Percentiles rank a stretch among this genome's conserved stretches.
phyloP scores from a whole-genome alignment of 2,797 vertebrate species.

The Notolabrus celidotus region DNA sequence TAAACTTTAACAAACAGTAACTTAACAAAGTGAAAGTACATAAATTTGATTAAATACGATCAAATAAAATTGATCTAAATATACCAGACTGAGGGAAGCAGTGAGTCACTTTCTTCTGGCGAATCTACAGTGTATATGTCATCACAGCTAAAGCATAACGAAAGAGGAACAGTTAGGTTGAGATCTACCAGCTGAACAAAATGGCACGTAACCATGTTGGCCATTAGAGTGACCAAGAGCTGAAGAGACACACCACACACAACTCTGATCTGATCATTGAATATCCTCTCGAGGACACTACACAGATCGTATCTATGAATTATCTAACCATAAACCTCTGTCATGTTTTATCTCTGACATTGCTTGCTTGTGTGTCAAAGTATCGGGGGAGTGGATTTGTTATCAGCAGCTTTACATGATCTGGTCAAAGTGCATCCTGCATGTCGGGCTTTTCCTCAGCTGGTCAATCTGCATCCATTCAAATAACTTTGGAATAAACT shows the following conservation, averaged over 20 bases:
- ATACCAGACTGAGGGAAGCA: background rate
- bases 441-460: conserved; percentile 20
- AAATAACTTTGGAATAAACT: conserved; percentile 40
- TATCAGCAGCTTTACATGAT: conserved; percentile 74
- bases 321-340: conserved; percentile 10
- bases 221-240: conserved; percentile 5
- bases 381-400: conserved; percentile 73
- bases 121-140: background rate
- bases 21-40: conserved; percentile 3
- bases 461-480: conserved; percentile 41
- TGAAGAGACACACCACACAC: background rate
- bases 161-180: background rate
- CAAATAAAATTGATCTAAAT: too few species aligned
- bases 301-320: conserved; percentile 10
- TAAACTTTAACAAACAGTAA: background rate
- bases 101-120: background rate
- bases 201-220: background rate
- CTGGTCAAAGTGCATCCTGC: conserved; percentile 82
- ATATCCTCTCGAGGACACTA: conserved; percentile 1
- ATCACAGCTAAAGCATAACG: background rate
- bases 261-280: background rate
- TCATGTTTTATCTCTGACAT: conserved; percentile 52
- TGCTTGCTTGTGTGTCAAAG: conserved; percentile 60
- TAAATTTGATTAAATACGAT: too few species aligned
- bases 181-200: conserved; percentile 1